Evolutionary conservation across 2,113 vertebrate species (phyloP).

Genomic region (Gila orcuttii): DNA sequence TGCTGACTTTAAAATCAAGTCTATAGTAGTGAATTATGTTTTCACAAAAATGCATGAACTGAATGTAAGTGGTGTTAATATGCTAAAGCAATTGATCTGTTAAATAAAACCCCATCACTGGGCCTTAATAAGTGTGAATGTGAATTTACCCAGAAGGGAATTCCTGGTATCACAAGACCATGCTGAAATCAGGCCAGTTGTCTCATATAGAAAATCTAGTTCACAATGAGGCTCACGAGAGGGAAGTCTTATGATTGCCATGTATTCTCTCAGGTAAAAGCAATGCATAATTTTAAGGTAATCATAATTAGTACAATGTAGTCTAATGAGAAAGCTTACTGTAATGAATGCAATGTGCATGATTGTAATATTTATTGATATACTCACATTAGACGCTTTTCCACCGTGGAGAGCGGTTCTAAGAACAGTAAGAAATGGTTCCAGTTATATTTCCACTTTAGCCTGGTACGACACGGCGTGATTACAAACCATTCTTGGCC

Average conservation of each 20-base stretch:
- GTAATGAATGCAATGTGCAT: constrained; percentile 27
- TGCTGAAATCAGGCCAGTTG: constrained; percentile 46
- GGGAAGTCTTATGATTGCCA: neutral
- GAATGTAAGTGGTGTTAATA: constrained; percentile 38
- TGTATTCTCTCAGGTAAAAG: constrained; percentile 14
- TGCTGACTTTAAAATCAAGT: neutral
- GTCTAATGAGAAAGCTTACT: constrained; percentile 18
- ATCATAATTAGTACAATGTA: constrained; percentile 37
- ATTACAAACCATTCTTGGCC: too few species aligned
- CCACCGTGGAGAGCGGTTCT: too few species aligned
- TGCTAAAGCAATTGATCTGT: constrained; percentile 39
- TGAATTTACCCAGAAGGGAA: constrained; percentile 34
- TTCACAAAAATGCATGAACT: neutral
- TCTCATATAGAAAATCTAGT: constrained; percentile 45
- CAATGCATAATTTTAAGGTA: constrained; percentile 33
- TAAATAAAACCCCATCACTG: constrained; percentile 17
- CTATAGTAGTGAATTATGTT: neutral
- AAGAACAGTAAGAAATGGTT: too few species aligned
- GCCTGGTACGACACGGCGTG: too few species aligned
- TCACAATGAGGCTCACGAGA: constrained; percentile 32
- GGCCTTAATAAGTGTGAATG: constrained; percentile 17
- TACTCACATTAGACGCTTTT: neutral
- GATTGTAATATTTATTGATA: constrained; percentile 2
- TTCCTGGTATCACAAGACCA: constrained; percentile 23
- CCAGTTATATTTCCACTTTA: too few species aligned